Evolutionary conservation across 1,140 invertebrate genomes (phyloP).

Genomic region (Mamestra configurata): DNA sequence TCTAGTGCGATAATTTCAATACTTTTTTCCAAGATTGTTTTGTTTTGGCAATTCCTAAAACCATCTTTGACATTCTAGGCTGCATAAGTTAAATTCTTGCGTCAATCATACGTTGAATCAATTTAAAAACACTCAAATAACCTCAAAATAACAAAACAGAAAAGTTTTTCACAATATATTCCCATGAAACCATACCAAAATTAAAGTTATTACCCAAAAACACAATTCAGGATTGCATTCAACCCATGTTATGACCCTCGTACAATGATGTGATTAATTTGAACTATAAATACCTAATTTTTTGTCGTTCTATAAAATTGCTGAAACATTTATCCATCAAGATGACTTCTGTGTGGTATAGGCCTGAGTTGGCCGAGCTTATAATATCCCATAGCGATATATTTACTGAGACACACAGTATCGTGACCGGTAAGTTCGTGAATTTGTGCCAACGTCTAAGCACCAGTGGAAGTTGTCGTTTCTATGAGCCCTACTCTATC

Average conservation of each 20-base stretch:
- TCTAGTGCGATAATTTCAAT: no score
- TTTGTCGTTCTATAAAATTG: neutral
- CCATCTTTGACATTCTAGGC: conserved; percentile 13
- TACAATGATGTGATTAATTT: conserved; percentile 18
- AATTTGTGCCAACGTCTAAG: neutral
- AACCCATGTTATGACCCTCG: neutral
- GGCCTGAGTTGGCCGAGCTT: conserved; percentile 74
- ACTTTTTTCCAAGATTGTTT: no score
- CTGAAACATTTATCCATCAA: conserved; percentile 39
- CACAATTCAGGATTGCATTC: neutral
- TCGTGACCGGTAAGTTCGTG: conserved; percentile 73
- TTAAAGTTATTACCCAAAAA: neutral
- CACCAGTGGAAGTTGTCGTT: no score
- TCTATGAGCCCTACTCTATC: no score
- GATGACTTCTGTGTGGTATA: conserved; percentile 78
- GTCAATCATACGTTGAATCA: conserved; percentile 11
- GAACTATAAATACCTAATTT: neutral
- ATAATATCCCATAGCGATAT: conserved; percentile 78
- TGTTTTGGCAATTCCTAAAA: neutral
- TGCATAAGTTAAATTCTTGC: neutral
- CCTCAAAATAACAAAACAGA: conserved; percentile 29
- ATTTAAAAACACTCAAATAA: conserved; percentile 43
- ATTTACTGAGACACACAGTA: conserved; percentile 73
- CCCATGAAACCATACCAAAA: neutral
- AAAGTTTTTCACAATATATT: neutral